A percentile compares a stretch with the other conserved stretches of the same genome.
Evolutionary conservation across 2,113 vertebrate species (phyloP).

Genomic region (Psittacula cyanocephala): DNA sequence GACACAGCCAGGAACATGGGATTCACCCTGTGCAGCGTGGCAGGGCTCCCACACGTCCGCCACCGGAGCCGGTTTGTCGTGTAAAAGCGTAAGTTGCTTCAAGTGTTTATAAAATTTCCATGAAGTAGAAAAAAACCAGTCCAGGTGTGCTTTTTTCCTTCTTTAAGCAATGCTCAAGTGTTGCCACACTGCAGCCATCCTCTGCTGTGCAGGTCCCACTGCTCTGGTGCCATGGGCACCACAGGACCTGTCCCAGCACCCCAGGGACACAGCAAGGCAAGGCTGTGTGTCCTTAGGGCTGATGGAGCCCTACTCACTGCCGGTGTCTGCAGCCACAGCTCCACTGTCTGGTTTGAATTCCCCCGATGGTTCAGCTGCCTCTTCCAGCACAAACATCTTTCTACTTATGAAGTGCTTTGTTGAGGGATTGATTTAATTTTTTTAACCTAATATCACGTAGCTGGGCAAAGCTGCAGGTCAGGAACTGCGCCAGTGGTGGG

Average conservation of each 20-base stretch:
- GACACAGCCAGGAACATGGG: rapidly evolving
- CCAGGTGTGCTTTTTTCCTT: neutral
- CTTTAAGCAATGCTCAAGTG: rapidly evolving
- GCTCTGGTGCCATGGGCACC: rapidly evolving
- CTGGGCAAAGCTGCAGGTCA: neutral
- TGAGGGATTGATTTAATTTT: neutral
- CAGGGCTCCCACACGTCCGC: neutral
- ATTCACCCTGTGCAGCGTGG: rapidly evolving
- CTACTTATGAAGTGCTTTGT: neutral
- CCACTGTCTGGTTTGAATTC: neutral
- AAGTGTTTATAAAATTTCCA: slow-evolving; percentile 32
- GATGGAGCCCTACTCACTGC: neutral
- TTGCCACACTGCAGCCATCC: neutral
- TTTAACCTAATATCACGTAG: too few species aligned
- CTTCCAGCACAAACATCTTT: neutral
- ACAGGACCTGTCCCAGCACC: neutral
- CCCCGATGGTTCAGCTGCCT: neutral
- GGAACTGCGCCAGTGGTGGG: neutral
- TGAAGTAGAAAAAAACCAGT: neutral
- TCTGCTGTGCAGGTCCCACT: neutral
- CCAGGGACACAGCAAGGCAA: rapidly evolving
- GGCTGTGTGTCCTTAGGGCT: neutral
- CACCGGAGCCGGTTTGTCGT: neutral
- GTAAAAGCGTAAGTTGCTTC: neutral
- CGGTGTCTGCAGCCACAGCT: neutral